A percentile compares a stretch with the other conserved stretches of the same genome.
phyloP scores from a whole-genome alignment of 2,888 invertebrate species.

The Tigriopus californicus region DNA sequence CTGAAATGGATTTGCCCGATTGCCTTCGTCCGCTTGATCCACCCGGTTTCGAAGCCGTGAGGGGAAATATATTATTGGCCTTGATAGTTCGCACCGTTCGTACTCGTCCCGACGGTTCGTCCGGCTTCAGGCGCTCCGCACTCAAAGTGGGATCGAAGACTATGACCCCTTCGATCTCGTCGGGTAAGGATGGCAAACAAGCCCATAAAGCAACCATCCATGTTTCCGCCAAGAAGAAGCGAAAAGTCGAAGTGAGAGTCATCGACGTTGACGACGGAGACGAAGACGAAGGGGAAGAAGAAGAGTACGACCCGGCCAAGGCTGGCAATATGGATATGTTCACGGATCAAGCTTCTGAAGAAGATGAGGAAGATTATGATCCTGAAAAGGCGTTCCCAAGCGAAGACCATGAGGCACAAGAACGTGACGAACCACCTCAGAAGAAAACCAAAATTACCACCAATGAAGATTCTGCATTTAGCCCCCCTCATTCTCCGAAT shows the following conservation, averaged over 20 bases:
- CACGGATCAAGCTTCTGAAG: not conserved
- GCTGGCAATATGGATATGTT: not conserved
- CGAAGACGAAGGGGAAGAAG: not conserved
- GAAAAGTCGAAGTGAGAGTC: not conserved
- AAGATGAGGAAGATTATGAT: slow-evolving; percentile 11
- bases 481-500: not conserved
- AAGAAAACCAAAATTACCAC: not conserved
- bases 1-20: slow-evolving; percentile 45
- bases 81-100: slow-evolving; percentile 4
- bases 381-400: slow-evolving; percentile 6
- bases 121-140: too few species aligned
- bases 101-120: too few species aligned
- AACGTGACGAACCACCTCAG: not conserved
- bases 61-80: not conserved
- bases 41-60: not conserved
- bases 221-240: not conserved
- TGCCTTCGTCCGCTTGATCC: slow-evolving; percentile 24
- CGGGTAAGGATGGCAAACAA: not conserved
- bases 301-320: not conserved
- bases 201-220: not conserved
- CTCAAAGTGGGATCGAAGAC: not conserved
- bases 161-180: not conserved
- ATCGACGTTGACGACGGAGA: not conserved
- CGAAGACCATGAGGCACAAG: not conserved
- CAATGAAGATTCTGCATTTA: slow-evolving; percentile 1